phyloP scores from a whole-genome alignment of 2,113 vertebrate species.

The Podocnemis expansa region DNA sequence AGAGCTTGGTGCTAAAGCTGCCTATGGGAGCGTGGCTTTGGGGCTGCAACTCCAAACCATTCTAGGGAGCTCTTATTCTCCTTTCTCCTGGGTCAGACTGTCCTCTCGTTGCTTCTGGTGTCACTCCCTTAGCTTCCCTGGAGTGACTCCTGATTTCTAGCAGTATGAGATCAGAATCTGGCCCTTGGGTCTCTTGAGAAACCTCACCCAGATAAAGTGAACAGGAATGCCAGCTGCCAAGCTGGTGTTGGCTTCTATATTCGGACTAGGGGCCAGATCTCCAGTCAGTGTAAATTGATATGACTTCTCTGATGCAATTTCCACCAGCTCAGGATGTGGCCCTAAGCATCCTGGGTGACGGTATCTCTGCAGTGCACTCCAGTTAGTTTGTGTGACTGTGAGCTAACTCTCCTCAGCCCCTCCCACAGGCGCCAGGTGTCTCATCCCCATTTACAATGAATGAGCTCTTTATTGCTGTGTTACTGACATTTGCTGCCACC shows the following conservation, averaged over 20 bases:
- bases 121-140: not conserved
- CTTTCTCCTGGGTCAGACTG: not conserved
- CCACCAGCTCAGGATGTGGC: not conserved
- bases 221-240: not conserved
- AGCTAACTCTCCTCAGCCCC: not conserved
- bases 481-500: not conserved
- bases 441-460: not conserved
- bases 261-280: not conserved
- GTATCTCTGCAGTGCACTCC: not conserved
- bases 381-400: not conserved
- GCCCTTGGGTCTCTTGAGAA: not conserved
- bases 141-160: not conserved
- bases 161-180: not conserved
- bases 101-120: not conserved
- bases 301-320: not conserved
- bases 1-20: not conserved
- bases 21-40: not conserved
- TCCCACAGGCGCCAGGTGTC: not conserved
- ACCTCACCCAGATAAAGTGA: not conserved
- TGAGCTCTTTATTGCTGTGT: not conserved
- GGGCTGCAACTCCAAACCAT: not conserved
- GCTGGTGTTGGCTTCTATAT: not conserved
- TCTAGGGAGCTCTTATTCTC: not conserved
- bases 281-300: not conserved
- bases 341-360: not conserved